A percentile compares a stretch with the other conserved stretches of the same genome.
These are phyloP conservation scores for Cavia aperea DNA, from an alignment of 2,113 vertebrate genomes.

Conservation along the genomic window DNA sequence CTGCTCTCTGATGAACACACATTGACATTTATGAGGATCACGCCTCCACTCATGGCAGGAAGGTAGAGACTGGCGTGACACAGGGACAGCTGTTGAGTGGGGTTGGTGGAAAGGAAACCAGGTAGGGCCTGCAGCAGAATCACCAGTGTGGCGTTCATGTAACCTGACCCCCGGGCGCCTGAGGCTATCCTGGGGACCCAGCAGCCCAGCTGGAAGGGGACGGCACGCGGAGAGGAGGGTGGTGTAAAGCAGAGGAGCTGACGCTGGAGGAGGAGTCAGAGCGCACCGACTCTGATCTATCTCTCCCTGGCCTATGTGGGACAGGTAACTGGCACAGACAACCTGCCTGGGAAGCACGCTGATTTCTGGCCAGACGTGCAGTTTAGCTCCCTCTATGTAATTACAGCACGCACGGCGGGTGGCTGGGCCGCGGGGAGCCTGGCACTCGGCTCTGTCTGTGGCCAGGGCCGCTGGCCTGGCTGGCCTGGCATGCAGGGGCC, in stretches of 20 bases:
- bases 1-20: background rate
- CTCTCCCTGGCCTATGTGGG: background rate
- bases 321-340: slow-evolving; percentile 26
- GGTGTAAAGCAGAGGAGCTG: background rate
- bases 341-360: background rate
- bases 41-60: rapidly evolving
- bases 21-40: background rate
- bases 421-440: background rate
- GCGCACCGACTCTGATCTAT: background rate
- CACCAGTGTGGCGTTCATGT: background rate
- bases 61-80: background rate
- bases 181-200: background rate
- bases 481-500: background rate
- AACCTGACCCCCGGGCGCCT: background rate
- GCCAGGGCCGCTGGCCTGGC: background rate
- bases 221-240: too few relatives aligned
- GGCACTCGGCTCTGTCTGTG: background rate
- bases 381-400: slow-evolving; percentile 32
- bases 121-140: background rate
- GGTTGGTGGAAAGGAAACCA: background rate
- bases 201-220: background rate
- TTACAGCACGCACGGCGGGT: background rate
- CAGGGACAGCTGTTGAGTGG: background rate
- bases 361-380: slow-evolving; percentile 32
- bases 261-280: background rate